Evolutionary conservation across 2,113 vertebrate genomes (phyloP).

Genomic region (Opisthocomus hoazin): DNA sequence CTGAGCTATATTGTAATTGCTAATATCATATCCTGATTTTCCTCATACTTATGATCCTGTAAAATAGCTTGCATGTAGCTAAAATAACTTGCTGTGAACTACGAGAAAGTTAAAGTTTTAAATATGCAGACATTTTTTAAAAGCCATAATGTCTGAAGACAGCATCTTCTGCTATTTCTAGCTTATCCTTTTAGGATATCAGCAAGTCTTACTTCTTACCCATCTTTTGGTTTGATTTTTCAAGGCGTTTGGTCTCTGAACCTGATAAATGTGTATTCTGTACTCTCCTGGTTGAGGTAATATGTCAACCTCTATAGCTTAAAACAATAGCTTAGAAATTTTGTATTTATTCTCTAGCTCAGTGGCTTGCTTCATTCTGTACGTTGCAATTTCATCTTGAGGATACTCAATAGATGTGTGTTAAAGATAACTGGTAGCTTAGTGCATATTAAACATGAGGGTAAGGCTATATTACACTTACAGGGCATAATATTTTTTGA

Average conservation of each 20-base stretch:
- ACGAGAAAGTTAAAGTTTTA: not conserved
- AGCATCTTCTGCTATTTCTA: not conserved
- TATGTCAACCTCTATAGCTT: not conserved
- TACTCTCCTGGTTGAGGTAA: not conserved
- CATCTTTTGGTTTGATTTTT: not conserved
- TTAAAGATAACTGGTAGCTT: not conserved
- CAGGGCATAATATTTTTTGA: not conserved
- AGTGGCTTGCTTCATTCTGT: not conserved
- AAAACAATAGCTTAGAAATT: not conserved
- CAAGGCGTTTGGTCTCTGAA: not conserved
- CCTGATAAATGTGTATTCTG: not conserved
- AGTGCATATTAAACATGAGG: not conserved
- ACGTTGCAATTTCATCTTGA: not conserved
- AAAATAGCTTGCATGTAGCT: not conserved
- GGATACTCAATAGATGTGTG: not conserved
- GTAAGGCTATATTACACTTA: not conserved
- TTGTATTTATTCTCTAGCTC: not conserved
- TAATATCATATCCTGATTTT: not conserved
- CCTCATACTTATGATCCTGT: not conserved
- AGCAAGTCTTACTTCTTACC: not conserved
- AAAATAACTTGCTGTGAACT: not conserved
- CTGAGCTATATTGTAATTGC: not conserved
- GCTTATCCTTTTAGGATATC: not conserved
- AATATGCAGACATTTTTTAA: not conserved
- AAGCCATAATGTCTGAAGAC: not conserved